Evolutionary conservation across 2,888 invertebrate genomes (phyloP).

Genomic region (Meloe dianella): DNA sequence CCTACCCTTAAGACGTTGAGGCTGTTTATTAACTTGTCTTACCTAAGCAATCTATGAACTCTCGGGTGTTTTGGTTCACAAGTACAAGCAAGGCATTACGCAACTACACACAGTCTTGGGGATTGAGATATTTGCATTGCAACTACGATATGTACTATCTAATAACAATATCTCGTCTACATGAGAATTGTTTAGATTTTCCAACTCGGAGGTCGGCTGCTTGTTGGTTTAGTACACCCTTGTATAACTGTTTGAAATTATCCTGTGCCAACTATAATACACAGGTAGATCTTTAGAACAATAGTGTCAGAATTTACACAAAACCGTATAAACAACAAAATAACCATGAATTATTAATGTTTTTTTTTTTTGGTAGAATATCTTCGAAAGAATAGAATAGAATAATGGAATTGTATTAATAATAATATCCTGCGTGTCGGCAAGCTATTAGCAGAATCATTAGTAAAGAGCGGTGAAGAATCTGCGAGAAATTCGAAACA

Average conservation of each 20-base stretch:
- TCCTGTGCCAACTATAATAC: background rate
- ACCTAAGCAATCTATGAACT: constrained; percentile 33
- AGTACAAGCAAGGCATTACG: constrained; percentile 28
- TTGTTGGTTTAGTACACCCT: constrained; percentile 31
- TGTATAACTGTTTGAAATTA: constrained; percentile 18
- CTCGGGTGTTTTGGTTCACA: constrained; percentile 31
- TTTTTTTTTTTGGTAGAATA: too few species aligned
- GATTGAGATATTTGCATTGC: constrained; percentile 35
- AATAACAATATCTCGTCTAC: constrained; percentile 24
- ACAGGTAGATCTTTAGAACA: constrained; percentile 10
- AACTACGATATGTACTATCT: constrained; percentile 35
- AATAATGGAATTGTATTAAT: constrained; percentile 35
- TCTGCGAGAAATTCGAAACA: constrained; percentile 45
- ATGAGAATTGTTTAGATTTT: constrained; percentile 31
- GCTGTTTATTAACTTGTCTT: constrained; percentile 33
- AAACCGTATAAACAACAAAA: constrained; percentile 14
- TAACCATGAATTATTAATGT: too few species aligned
- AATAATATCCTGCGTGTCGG: constrained; percentile 47
- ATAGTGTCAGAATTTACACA: background rate
- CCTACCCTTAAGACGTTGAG: constrained; percentile 43
- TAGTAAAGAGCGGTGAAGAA: constrained; percentile 38
- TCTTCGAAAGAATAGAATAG: background rate
- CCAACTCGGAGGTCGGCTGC: background rate
- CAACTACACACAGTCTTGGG: constrained; percentile 7
- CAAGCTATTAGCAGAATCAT: constrained; percentile 46